Evolutionary conservation across 2,797 vertebrate genomes (phyloP).

Genomic region (Characodon lateralis): DNA sequence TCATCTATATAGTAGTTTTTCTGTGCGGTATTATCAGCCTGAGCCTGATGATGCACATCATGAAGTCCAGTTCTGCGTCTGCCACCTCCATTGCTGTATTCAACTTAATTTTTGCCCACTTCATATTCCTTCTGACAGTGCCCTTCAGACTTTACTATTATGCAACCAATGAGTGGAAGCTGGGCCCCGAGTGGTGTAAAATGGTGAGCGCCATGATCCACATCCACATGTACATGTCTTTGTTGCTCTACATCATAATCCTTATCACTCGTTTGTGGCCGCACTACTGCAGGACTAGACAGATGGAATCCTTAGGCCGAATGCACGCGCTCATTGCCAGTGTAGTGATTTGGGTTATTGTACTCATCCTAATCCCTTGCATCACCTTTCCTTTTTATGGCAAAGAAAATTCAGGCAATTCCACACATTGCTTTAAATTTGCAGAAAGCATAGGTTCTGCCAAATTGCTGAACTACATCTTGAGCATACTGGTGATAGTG

Average conservation of each 20-base stretch:
- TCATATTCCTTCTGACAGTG: constrained; percentile 87
- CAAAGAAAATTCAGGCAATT: fast-evolving
- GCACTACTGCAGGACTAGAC: constrained; percentile 82
- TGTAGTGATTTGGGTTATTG: constrained; percentile 76
- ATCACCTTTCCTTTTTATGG: constrained; percentile 77
- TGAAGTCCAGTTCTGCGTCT: constrained; percentile 85
- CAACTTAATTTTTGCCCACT: constrained; percentile 89
- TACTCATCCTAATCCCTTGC: constrained; percentile 71
- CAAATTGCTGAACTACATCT: constrained; percentile 79
- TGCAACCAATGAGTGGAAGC: constrained; percentile 55
- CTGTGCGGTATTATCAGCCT: constrained; percentile 80
- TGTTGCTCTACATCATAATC: constrained; percentile 87
- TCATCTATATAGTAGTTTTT: constrained; percentile 80
- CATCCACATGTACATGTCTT: constrained; percentile 92
- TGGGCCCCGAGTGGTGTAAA: constrained; percentile 76
- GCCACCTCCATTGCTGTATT: constrained; percentile 85
- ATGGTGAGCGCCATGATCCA: constrained; percentile 89
- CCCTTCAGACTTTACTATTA: constrained; percentile 92
- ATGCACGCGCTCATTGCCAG: constrained; percentile 81
- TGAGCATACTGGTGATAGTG: constrained; percentile 66
- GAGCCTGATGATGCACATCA: constrained; percentile 76
- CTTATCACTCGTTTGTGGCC: constrained; percentile 81
- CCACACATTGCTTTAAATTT: constrained; percentile 82
- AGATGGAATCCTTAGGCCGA: constrained; percentile 78
- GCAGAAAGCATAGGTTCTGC: constrained; percentile 45